These are phyloP conservation scores for Junco hyemalis DNA, from an alignment of 2,113 vertebrate species.

Conservation along the genomic window DNA sequence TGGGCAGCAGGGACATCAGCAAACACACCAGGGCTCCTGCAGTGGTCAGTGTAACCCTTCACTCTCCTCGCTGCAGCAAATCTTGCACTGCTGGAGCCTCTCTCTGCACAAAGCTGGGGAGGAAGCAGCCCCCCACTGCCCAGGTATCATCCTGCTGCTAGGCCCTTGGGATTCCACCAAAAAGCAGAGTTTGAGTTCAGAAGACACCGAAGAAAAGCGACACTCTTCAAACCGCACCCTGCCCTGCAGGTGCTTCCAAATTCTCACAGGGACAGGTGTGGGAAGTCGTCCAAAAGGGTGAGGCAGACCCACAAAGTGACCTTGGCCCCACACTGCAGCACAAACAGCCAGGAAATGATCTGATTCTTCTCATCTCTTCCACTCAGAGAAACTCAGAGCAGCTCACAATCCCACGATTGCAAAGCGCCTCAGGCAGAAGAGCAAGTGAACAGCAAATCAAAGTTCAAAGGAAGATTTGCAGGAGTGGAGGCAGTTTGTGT, in stretches of 20 bases:
- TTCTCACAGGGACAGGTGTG: not conserved
- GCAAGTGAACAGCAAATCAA: constrained; percentile 1
- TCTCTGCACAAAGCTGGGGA: fast-evolving
- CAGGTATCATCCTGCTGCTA: not conserved
- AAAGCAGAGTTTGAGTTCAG: not conserved
- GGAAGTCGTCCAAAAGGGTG: not conserved
- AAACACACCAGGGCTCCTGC: not conserved
- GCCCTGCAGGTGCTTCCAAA: fast-evolving
- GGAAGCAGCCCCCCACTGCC: not conserved
- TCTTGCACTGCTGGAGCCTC: not conserved
- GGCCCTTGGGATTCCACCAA: not conserved
- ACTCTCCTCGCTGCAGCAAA: not conserved
- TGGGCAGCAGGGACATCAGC: fast-evolving
- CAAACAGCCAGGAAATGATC: not conserved
- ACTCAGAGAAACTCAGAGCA: not conserved
- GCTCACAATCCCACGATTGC: not conserved
- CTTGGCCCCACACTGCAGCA: not conserved
- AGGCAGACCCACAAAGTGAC: not conserved
- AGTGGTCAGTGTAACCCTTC: not conserved
- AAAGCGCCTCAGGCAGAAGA: constrained; percentile 1
- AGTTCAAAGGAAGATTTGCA: constrained; percentile 1
- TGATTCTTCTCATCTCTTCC: not conserved
- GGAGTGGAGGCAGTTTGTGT: not conserved
- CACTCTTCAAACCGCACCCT: not conserved
- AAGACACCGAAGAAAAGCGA: not conserved